A percentile compares a stretch with the other conserved stretches of the same genome.
These are phyloP conservation scores for Microcebus griseorufus DNA, from an alignment of 2,113 vertebrate species.

Conservation along the genomic window DNA sequence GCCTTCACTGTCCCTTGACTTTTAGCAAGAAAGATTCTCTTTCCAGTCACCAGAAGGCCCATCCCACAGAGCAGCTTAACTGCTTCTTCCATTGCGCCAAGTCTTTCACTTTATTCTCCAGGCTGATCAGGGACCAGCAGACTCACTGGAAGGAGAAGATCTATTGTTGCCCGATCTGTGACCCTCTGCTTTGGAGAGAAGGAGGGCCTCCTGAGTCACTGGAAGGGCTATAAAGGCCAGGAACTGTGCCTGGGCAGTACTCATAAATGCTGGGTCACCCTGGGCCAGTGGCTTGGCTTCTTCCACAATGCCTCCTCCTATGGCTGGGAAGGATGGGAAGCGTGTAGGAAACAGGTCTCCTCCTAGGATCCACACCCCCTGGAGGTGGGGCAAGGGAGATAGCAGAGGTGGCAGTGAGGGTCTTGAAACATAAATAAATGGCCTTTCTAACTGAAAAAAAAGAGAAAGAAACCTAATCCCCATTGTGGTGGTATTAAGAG, in stretches of 20 bases:
- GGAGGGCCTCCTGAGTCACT: constrained; percentile 56
- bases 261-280: background rate
- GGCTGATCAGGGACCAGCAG: constrained; percentile 35
- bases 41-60: constrained; percentile 52
- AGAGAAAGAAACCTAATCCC: background rate
- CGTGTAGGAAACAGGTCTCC: background rate
- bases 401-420: background rate
- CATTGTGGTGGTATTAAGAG: background rate
- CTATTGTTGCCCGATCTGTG: constrained; percentile 61
- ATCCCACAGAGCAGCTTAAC: background rate
- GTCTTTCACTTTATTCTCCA: background rate
- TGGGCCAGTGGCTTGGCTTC: constrained; percentile 45
- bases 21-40: constrained; percentile 47
- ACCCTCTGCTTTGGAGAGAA: constrained; percentile 54
- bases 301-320: rapidly evolving
- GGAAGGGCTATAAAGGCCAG: background rate
- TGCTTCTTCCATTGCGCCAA: constrained; percentile 27
- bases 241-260: background rate
- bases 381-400: background rate
- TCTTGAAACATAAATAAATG: background rate
- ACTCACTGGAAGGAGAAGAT: constrained; percentile 39
- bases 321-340: background rate
- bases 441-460: background rate
- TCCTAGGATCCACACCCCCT: background rate
- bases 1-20: background rate